phyloP scores from a whole-genome alignment of 2,113 vertebrate species.

The Sapayoa aenigma region DNA sequence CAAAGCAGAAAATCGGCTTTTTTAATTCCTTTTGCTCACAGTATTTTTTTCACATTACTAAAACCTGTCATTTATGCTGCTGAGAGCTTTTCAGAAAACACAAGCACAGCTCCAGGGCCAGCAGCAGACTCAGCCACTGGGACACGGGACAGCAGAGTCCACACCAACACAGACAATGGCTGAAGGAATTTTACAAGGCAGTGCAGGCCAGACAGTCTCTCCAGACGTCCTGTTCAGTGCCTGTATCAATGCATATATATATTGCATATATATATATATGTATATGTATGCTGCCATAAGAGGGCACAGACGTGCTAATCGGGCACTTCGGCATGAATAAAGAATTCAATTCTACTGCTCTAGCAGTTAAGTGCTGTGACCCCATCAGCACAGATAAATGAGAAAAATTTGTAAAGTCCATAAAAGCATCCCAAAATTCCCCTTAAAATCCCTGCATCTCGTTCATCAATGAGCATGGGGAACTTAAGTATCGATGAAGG shows the following conservation, averaged over 20 bases:
- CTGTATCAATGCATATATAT: not conserved
- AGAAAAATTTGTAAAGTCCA: not conserved
- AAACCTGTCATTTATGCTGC: not conserved
- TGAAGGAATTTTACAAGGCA: not conserved
- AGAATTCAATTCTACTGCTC: not conserved
- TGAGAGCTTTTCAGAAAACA: not conserved
- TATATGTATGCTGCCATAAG: no score
- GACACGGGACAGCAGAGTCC: not conserved
- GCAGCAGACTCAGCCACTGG: not conserved
- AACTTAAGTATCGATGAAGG: not conserved
- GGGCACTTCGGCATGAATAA: not conserved
- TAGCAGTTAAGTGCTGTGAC: not conserved
- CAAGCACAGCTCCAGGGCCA: not conserved
- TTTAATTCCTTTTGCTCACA: not conserved
- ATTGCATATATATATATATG: no score
- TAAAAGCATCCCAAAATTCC: not conserved
- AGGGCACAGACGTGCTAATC: not conserved
- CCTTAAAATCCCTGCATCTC: not conserved
- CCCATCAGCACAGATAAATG: not conserved
- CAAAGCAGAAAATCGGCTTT: not conserved
- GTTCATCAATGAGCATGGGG: not conserved
- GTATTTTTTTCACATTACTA: not conserved
- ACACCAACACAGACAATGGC: not conserved
- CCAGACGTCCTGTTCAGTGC: not conserved
- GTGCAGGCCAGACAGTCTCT: not conserved